These are phyloP conservation scores for Alligator sinensis DNA, from an alignment of 2,113 vertebrate genomes.

Conservation along the genomic window DNA sequence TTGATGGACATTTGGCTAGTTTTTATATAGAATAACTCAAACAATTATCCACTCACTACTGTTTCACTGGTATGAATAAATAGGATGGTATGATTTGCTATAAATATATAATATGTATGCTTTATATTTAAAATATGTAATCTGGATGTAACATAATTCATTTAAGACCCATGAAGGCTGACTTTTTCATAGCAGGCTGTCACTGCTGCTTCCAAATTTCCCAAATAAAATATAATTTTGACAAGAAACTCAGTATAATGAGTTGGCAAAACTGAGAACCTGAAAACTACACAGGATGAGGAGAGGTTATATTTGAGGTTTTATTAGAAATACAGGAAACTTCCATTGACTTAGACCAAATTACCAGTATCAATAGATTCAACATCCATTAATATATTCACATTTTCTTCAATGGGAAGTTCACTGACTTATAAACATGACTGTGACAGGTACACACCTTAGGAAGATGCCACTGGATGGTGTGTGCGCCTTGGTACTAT, in stretches of 20 bases:
- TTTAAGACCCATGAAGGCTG: conserved; percentile 59
- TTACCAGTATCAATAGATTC: neutral
- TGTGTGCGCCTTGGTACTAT: no score
- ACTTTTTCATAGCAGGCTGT: conserved; percentile 47
- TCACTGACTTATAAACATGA: no score
- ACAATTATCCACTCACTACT: conserved; percentile 24
- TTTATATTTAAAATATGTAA: conserved; percentile 68
- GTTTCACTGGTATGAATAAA: conserved; percentile 37
- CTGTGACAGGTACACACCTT: no score
- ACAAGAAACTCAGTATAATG: conserved; percentile 28
- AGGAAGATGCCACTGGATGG: no score
- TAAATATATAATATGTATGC: conserved; percentile 33
- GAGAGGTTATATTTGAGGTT: neutral
- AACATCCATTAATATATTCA: neutral
- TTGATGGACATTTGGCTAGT: no score
- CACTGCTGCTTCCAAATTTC: conserved; percentile 30
- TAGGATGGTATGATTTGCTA: conserved; percentile 24
- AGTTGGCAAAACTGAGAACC: conserved; percentile 21
- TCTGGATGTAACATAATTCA: conserved; percentile 56
- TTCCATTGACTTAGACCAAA: neutral
- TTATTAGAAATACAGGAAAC: neutral
- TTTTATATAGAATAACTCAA: conserved; percentile 29
- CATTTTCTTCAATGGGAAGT: neutral
- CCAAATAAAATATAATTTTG: conserved; percentile 53
- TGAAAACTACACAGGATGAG: neutral